A percentile compares a stretch with the other conserved stretches of the same genome.
phyloP scores from a whole-genome alignment of 2,888 invertebrate species.

The Diabrotica balteata region DNA sequence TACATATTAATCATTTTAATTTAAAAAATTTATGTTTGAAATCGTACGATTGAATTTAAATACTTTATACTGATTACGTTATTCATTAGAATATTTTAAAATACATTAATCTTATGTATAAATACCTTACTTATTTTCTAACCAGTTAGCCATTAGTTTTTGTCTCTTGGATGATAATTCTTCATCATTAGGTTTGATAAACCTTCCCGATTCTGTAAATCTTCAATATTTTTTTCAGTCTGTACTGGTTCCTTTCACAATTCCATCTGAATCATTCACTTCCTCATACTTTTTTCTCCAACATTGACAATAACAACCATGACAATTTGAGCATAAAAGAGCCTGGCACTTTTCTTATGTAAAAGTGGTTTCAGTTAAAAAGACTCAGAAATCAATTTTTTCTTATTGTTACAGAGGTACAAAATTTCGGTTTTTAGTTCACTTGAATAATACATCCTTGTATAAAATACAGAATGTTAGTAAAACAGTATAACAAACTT shows the following conservation, averaged over 20 bases:
- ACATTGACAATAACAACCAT: too few relatives aligned
- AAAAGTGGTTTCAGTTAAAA: constrained; percentile 29
- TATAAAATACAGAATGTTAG: too few relatives aligned
- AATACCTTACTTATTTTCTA: constrained; percentile 17
- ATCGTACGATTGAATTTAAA: constrained; percentile 10
- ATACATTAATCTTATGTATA: constrained; percentile 10
- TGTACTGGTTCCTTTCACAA: constrained; percentile 33
- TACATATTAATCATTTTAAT: constrained; percentile 1
- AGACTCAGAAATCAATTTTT: constrained; percentile 20
- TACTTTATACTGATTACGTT: constrained; percentile 11
- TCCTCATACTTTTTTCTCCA: constrained; percentile 33
- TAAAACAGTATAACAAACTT: too few relatives aligned
- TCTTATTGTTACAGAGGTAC: constrained; percentile 32
- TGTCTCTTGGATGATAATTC: constrained; percentile 24
- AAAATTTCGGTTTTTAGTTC: constrained; percentile 21
- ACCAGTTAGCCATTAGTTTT: constrained; percentile 18
- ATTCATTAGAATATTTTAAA: not conserved
- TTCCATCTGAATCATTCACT: constrained; percentile 38
- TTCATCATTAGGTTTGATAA: constrained; percentile 32
- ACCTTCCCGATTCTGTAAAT: constrained; percentile 29
- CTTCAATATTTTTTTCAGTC: constrained; percentile 30
- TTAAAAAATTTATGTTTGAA: not conserved
- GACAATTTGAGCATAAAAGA: constrained; percentile 32
- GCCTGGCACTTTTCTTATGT: too few relatives aligned
- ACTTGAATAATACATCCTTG: too few relatives aligned